Evolutionary conservation across 2,888 invertebrate genomes (phyloP), one percentile per base, ranked within the genome.

Genomic region (Drosophila siamana): DNA sequence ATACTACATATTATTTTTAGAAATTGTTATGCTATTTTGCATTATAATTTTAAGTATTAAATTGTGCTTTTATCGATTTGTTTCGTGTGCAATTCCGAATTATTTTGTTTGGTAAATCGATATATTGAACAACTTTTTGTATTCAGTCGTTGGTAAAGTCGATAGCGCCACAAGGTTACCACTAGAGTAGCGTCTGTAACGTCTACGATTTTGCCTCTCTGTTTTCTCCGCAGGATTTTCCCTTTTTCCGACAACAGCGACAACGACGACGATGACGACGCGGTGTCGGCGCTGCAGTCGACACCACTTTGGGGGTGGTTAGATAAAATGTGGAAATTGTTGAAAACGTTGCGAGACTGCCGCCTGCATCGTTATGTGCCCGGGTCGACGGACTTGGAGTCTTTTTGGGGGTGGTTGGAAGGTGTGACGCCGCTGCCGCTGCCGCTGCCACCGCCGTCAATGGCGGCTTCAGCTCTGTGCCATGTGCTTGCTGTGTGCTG

Each of bases 271-370:
- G 30, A 30, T 11, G 30, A 33, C 2, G 26, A 26, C 6, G 54
- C 51, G 65, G 54, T 63, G 67, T 22, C 67, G 61, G 30, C 69
- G 75, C 74, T 73, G 77, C 78, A 77, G 86, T 72, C 79, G 75
- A 81, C 86, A 89, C 89, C 86, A 89, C 89, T 81, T 81, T 75
- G 89, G 86, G 89, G 88, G 70, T 86, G 89, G 82, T 71, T 89
- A 77, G 85, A 75, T 87, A 80, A 88, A 89, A 81, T 89, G 89
- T 88, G 89, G 75, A 89, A 88, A 84, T 88, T 88, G 84, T 88
- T 88, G 88, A 88, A 84, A 84, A 72, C 81, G 78, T 80, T 84
- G 81, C 74, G 73, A 73, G 77, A 78, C 63, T 54, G 79, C 62
- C 69, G 73, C 74, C 86, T 85, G 83, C 88, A 85, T 89, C 86